Base-by-base conservation (phyloP, 2,888 invertebrate genomes). In the Notodonta ziczac region DNA sequence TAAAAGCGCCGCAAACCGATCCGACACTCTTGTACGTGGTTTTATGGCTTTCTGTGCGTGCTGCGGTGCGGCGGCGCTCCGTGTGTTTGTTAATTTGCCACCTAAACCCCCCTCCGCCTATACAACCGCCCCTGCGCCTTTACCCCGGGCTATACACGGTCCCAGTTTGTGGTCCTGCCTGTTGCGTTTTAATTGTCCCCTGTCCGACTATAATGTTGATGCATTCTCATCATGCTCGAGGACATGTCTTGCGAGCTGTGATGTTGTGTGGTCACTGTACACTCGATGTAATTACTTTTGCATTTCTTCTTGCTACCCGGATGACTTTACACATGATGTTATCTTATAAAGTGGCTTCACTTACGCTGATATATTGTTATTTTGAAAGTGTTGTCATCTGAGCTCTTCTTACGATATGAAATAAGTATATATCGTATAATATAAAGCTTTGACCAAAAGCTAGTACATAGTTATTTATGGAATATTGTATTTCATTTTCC, bases 31-130 rank as follows among this genome's bases (percentile, higher is more conserved):
- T 74, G 78, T 77, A 72, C 73, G 74, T 76, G 78, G 80, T 79
- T 83, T 80, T 81, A 83, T 75, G 75, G 79, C 76, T 74, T 83
- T 80, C 66, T 73, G 82, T 84, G 79, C 81, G 82, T 82, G 81
- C 80, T 67, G 61, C 63, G 58, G 56, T 66, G 66, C 61, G 50
- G 8, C 10, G 66, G 60, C 68, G 72, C 70, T 73, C 74, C 72
- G 72, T 82, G 83, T 84, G 83, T 84, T 83, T 83, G 84, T 84
- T 83, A 83, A 84, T 82, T 80, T 77, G 77, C 79, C 74, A 73
- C 76, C 63, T 56, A 62, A 63, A 70, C 67, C 66, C 64, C 58
- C 53, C 69, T 63, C 60, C 56, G 50, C 57, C 40, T 55, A 55
- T 35, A 9, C 59, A 61, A 35, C 57, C 14, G 42, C 66, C 60